Evolutionary conservation across 2,113 vertebrate species (phyloP).

Genomic region (Nanorana parkeri): DNA sequence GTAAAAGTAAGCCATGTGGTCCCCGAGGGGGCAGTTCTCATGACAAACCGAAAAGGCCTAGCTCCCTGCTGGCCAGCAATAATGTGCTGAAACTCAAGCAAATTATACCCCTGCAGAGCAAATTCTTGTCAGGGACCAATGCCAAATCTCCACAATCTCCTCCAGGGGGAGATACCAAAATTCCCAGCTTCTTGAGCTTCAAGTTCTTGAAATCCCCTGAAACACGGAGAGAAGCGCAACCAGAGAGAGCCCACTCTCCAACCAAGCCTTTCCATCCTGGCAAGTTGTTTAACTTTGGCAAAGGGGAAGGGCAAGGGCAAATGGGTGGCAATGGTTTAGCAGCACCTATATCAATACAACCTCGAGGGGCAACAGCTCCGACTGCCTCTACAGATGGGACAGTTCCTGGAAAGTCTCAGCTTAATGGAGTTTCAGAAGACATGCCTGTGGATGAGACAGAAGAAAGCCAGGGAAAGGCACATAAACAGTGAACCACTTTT

Average conservation of each 20-base stretch:
- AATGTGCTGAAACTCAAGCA: constrained; percentile 96
- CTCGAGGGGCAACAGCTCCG: constrained; percentile 56
- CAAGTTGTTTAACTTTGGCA: constrained; percentile 86
- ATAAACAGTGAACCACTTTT: constrained; percentile 67
- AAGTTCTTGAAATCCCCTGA: constrained; percentile 94
- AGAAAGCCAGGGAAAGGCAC: constrained; percentile 69
- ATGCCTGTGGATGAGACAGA: constrained; percentile 56
- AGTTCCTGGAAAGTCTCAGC: constrained; percentile 73
- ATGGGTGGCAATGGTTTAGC: constrained; percentile 78
- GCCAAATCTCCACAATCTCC: constrained; percentile 86
- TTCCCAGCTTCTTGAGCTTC: constrained; percentile 93
- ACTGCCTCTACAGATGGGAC: constrained; percentile 58
- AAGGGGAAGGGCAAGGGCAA: constrained; percentile 70
- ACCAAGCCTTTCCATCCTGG: constrained; percentile 92
- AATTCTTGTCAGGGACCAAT: constrained; percentile 80
- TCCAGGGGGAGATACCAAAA: constrained; percentile 85
- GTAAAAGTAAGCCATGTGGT: constrained; percentile 76
- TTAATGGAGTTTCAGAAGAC: constrained; percentile 80
- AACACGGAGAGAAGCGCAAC: constrained; percentile 79
- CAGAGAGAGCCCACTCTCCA: constrained; percentile 91
- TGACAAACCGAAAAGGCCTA: constrained; percentile 92
- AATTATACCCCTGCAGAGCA: constrained; percentile 94
- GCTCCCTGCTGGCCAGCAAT: constrained; percentile 92
- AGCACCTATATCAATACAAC: constrained; percentile 58
- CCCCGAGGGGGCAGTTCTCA: constrained; percentile 65